Evolutionary conservation across 2,113 vertebrate species (phyloP), one percentile per base, ranked within the genome.

Genomic region (Notothenia coriiceps): DNA sequence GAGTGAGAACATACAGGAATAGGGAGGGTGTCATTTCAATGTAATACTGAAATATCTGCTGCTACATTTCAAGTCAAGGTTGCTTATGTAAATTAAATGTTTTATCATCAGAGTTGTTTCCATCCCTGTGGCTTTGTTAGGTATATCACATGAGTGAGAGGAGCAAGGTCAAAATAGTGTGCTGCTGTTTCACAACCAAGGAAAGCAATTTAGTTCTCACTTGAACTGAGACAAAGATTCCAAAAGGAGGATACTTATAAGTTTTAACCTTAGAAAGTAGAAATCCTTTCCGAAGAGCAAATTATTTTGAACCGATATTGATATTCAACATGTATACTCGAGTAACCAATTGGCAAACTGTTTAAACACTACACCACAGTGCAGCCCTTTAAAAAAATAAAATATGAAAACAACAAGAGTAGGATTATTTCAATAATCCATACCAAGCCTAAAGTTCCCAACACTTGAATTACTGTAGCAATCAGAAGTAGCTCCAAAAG

Each of bases 21-120:
- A 73, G 47, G 59, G 49, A 84, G 62, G 65, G 35, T 83, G 79
- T 79, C 61, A 22, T 79, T 82, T 84, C 81, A 84, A 82, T 79
- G 72, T 70, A 59, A 57, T 74, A 80, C 67, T 88, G 79, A 79
- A 57, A 66, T 66, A 70, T 80, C 78, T 66, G 69, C 79, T 77
- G 74, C 70, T 75, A 56, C 13, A 51, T 83, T 87, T 88, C 70
- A 75, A 87, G 77, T 67, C 59, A 4, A 84, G 82, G 87, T 80
- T 79, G 29, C 74, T 70, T 74, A 84, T 89, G 81, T 87, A 87
- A 90, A 89, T 91, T 84, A n/a, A 55, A 90, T 80, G 83, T 85
- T 54, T 22, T 84, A 57, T 88, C 79, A 86, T 87, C 80, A 66
- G 69, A 85, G 79, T 86, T 74, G 55, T 52, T 69, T 59, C 62